Percentiles rank a stretch among this genome's conserved stretches.
phyloP scores from a whole-genome alignment of 2,113 vertebrate genomes.

The Oreochromis aureus region DNA sequence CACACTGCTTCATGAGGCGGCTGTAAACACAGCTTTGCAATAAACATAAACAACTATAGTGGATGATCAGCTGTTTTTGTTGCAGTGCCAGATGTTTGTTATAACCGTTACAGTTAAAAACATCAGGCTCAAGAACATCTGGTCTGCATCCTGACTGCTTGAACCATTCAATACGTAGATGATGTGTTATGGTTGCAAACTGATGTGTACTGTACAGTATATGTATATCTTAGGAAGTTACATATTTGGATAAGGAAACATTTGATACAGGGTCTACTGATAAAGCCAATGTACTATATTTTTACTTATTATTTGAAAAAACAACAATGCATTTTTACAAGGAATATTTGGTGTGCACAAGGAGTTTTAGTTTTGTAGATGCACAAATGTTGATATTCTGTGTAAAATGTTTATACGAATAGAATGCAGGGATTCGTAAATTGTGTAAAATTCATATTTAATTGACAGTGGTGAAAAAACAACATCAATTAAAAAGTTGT shows the following conservation, averaged over 20 bases:
- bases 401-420: background rate
- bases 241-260: background rate
- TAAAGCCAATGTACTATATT: background rate
- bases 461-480: background rate
- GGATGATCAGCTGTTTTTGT: background rate
- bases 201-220: background rate
- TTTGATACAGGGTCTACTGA: background rate
- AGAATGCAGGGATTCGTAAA: background rate
- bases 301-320: background rate
- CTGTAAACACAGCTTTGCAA: slow-evolving; percentile 1
- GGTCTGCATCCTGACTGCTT: background rate
- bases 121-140: background rate
- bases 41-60: background rate
- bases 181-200: background rate
- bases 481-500: background rate
- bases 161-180: background rate
- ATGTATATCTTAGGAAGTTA: background rate
- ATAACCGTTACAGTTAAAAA: background rate
- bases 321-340: too few relatives aligned
- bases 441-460: background rate
- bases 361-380: background rate
- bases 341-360: background rate
- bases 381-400: background rate
- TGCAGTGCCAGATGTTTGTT: background rate
- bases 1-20: background rate